Conservation (phyloP, 2,797 vertebrate genomes). For the Carcharodon carcharias region DNA sequence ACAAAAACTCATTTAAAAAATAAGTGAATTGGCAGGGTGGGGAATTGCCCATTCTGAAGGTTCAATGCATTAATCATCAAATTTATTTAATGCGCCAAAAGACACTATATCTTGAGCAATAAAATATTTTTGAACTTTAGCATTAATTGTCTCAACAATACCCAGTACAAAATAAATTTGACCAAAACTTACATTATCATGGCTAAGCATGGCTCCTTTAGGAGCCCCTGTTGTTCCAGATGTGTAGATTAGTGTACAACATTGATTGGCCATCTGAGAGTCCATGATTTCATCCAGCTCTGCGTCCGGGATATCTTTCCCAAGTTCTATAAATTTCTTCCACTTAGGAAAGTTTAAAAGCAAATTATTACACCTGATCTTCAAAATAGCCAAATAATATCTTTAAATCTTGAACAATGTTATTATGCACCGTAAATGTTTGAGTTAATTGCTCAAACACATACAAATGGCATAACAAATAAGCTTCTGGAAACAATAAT, state of each 20-base stretch:
- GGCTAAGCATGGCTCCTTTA: constrained; percentile 73
- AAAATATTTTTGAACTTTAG: background rate
- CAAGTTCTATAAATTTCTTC: constrained; percentile 65
- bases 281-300: constrained; percentile 54
- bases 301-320: constrained; percentile 53
- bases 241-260: constrained; percentile 69
- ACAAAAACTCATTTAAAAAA: background rate
- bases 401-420: background rate
- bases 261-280: constrained; percentile 63
- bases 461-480: background rate
- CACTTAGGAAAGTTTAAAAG: constrained; percentile 48
- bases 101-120: background rate
- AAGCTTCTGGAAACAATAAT: background rate
- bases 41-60: background rate
- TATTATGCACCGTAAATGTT: background rate
- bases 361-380: background rate
- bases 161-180: background rate
- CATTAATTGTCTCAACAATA: background rate
- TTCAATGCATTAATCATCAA: background rate
- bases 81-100: background rate
- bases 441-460: background rate
- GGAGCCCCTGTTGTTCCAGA: constrained; percentile 69
- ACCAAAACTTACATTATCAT: constrained; percentile 63
- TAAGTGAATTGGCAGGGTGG: background rate
- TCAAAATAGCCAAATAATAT: background rate